Base-by-base conservation (phyloP, 2,888 invertebrate genomes). In the Xestia sexstrigata region DNA sequence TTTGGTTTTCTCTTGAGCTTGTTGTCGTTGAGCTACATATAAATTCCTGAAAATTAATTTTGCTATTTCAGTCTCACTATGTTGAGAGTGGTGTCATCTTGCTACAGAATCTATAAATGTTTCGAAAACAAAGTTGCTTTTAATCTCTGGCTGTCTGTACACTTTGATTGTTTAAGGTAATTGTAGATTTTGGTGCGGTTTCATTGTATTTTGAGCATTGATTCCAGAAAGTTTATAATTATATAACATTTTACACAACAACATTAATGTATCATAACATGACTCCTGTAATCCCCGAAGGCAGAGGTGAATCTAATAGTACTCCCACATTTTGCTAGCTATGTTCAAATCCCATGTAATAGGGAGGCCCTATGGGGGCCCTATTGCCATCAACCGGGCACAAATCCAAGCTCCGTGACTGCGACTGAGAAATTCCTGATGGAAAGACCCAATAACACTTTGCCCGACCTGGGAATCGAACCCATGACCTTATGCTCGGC, bases 1-100 rank as follows among this genome's bases (percentile, higher is more conserved):
- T 73, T 93, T 93, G 0, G 97, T 97, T 81, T 94, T 94, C 79
- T 96, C 96, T 63, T 96, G 93, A 66, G 97, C 91, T 74, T 93
- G 91, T 8, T 95, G 92, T 47, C 97, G 95, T 82, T 96, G 96
- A 17, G 96, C 86, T 6, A 95, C 90, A 79, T 97, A 95, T 11
- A 98, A 97, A 86, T 97, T 95, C 86, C 97, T 97, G 92, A 78
- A 88, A 87, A 55, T 7, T 0, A 26, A 60, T 42, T 3, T 45
- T 47, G n/a, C 8, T 67, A n/a, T 35, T 35, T 35, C 20, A 20
- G 35, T 62, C 9, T 11, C 9, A 35, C 23, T 35, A 62, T 23
- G 23, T 62, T 62, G 26, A 26, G 26, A 66, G 45, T 45, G 20
- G 45, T 66, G 35, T 20, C 9, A 49, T 49, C 26, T 47, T 30